Percentiles rank a stretch among this genome's conserved stretches.
These are phyloP conservation scores for Adelosebastes latens DNA, from an alignment of 2,797 vertebrate genomes.

Conservation along the genomic window DNA sequence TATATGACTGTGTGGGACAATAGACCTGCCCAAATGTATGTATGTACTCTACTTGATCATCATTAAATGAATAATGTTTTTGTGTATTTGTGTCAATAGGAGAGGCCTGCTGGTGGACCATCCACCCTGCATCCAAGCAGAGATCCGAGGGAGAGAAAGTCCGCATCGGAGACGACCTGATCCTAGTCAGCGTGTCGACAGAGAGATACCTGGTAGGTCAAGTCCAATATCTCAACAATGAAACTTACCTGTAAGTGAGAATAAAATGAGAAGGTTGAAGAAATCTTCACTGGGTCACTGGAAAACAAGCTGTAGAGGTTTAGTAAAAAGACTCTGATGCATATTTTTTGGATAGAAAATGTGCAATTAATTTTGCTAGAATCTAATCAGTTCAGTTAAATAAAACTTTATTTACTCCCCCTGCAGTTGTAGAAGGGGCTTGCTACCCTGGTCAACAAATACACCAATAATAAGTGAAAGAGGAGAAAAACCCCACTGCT, in stretches of 20 bases:
- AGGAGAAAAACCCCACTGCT: background rate
- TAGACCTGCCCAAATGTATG: background rate
- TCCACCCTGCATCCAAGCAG: slow-evolving; percentile 98
- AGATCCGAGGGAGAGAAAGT: slow-evolving; percentile 99
- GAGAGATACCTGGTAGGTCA: slow-evolving; percentile 95
- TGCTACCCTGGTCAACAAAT: background rate
- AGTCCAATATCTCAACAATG: background rate
- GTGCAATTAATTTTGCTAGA: background rate
- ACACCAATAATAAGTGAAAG: background rate
- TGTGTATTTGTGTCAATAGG: slow-evolving; percentile 76
- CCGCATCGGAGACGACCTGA: slow-evolving; percentile 97
- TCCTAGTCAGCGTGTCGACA: slow-evolving; percentile 96
- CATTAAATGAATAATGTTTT: background rate
- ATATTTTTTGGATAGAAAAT: background rate
- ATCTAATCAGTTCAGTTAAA: background rate
- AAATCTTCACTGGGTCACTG: background rate
- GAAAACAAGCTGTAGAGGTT: background rate
- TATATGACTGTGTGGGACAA: background rate
- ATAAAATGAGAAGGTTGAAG: background rate
- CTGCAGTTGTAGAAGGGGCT: background rate
- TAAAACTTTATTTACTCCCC: background rate
- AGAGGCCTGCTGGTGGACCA: slow-evolving; percentile 99
- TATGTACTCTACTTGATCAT: background rate
- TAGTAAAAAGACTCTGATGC: background rate
- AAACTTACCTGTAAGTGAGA: background rate